Evolutionary conservation across 2,888 invertebrate genomes (phyloP).

Genomic region (Holacanthella duospinosa): DNA sequence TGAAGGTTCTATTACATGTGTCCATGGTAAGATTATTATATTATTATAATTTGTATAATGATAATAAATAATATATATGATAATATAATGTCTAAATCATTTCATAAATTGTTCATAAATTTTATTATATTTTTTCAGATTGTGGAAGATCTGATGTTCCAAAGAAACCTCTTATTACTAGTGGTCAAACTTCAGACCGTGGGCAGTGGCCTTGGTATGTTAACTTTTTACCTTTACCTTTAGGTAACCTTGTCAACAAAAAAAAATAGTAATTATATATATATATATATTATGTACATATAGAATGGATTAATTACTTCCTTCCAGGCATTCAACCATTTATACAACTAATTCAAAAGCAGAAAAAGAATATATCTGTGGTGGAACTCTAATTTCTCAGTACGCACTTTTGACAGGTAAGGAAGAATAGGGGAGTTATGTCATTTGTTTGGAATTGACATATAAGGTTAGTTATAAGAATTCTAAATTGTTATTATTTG

Average conservation of each 20-base stretch:
- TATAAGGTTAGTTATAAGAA: neutral
- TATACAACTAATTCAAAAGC: neutral
- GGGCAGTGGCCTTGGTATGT: conserved; percentile 55
- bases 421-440: neutral
- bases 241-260: conserved; percentile 46
- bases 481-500: conserved; percentile 1
- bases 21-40: conserved; percentile 12
- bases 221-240: neutral
- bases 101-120: neutral
- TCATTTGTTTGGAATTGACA: neutral
- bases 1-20: conserved; percentile 20
- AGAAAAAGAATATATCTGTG: conserved; percentile 51
- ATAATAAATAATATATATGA: too few relatives aligned
- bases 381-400: conserved; percentile 51
- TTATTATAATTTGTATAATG: neutral
- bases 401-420: conserved; percentile 48
- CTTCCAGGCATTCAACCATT: conserved; percentile 7
- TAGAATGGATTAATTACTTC: neutral
- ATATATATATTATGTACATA: neutral
- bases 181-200: conserved; percentile 50
- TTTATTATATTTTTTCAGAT: conserved; percentile 25
- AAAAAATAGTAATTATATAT: neutral
- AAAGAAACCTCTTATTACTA: conserved; percentile 50
- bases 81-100: too few relatives aligned
- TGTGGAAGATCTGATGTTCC: conserved; percentile 48